These are phyloP conservation scores for Amphibalanus amphitrite DNA, from an alignment of 1,140 invertebrate genomes.

Conservation along the genomic window DNA sequence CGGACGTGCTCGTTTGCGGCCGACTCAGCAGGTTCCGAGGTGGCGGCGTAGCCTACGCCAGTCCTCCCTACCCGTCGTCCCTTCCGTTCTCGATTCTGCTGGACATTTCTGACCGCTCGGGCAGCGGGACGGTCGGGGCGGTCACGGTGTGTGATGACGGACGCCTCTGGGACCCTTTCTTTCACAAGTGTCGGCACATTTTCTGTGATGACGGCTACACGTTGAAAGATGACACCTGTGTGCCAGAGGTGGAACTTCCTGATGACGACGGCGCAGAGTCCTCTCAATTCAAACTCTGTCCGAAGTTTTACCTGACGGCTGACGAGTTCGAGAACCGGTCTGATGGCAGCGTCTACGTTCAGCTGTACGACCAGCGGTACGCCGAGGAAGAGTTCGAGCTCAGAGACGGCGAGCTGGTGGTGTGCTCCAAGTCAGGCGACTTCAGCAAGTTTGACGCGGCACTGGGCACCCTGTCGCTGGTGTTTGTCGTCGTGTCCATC, in stretches of 20 bases:
- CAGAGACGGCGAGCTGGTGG: not conserved
- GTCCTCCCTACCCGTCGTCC: no score
- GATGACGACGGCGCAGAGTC: not conserved
- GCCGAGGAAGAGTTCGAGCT: not conserved
- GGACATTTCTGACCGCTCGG: conserved; percentile 24
- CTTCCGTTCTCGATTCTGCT: conserved; percentile 32
- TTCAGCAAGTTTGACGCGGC: not conserved
- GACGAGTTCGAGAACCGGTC: not conserved
- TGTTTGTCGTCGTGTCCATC: conserved; percentile 27
- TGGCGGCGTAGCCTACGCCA: no score
- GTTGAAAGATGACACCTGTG: not conserved
- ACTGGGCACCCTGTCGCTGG: not conserved
- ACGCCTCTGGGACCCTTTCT: conserved; percentile 35
- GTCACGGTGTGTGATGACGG: conserved; percentile 21
- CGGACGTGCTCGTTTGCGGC: conserved; percentile 26
- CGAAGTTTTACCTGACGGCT: not conserved
- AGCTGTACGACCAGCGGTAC: not conserved
- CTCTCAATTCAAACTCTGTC: not conserved
- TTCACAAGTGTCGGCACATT: conserved; percentile 29
- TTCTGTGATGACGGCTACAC: conserved; percentile 18
- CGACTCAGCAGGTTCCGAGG: not conserved
- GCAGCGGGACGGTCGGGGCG: conserved; percentile 25
- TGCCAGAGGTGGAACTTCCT: no score
- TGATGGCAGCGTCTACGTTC: not conserved
- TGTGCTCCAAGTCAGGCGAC: not conserved